Evolutionary conservation across 2,113 vertebrate genomes (phyloP), one percentile per base, ranked within the genome.

Genomic region (Archilochus colubris): DNA sequence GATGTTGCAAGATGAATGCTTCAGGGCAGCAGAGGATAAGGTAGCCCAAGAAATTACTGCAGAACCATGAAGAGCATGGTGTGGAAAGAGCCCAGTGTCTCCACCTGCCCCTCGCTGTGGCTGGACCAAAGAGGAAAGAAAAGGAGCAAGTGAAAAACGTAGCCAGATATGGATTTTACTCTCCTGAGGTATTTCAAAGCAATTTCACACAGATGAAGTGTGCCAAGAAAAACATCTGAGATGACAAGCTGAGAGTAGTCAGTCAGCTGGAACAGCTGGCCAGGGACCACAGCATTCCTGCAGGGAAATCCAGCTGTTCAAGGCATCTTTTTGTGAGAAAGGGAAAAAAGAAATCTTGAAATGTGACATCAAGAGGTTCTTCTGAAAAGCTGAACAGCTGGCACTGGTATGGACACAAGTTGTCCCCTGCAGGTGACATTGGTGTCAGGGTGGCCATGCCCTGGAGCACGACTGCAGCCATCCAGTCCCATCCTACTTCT

Each of bases 231-330:
- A 57, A 74, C 15, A 1, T 36, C 74, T 10, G 66, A 17, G 81
- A 51, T 87, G 94, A 84, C 84, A 79, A 79, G 75, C 75, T 91
- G 88, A 88, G 0, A 1, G 88, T 58, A 89, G 23, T 11, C 58
- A 68, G 57, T 73, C 74, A 68, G 69, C 85, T 91, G 91, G 89
- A 96, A 76, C 87, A 79, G 78, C 62, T 79, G 87, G 50, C 40
- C 87, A 54, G 82, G 85, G 85, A 94, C 33, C 25, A 21, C 44
- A 53, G 66, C 3, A 0, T 17, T 70, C 76, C 89, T 85, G 58
- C 28, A 30, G 77, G 78, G 70, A 87, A 43, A 91, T 23, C 1
- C 81, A 75, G 77, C 30, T 77, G 30, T 28, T 18, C 50, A 51
- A 59, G 59, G n/a, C 28, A 22, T 43, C 53, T 83, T 64, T 24